Conservation (phyloP, 2,888 invertebrate species). For the Drosophila basisetae region DNA sequence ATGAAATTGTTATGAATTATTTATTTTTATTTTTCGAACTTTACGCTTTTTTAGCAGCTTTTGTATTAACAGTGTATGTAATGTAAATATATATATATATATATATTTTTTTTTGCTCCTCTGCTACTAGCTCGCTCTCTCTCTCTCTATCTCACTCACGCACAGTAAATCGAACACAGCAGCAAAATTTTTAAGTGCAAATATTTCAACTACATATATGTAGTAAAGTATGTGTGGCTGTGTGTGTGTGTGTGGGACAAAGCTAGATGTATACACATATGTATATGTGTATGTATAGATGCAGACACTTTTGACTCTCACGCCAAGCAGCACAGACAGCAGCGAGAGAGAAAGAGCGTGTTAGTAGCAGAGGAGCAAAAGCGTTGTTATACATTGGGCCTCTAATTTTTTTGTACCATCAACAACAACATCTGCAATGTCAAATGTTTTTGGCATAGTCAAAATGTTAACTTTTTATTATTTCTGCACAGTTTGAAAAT, state of each 20-base stretch:
- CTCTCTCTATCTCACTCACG: neutral
- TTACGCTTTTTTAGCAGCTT: neutral
- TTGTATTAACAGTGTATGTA: neutral
- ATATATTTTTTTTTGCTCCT: no score
- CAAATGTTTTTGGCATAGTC: neutral
- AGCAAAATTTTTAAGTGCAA: neutral
- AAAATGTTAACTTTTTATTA: neutral
- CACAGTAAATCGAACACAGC: neutral
- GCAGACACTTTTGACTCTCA: constrained; percentile 23
- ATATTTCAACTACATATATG: constrained; percentile 1
- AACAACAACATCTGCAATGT: neutral
- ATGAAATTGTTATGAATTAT: neutral
- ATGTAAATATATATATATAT: neutral
- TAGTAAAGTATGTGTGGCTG: neutral
- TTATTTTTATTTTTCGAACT: neutral
- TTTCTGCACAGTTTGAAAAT: neutral
- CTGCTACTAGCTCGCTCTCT: neutral
- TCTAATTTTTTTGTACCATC: neutral
- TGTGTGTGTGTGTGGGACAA: neutral
- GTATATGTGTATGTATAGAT: neutral
- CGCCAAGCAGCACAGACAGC: neutral
- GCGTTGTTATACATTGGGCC: constrained; percentile 3
- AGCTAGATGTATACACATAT: neutral
- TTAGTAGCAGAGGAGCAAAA: neutral
- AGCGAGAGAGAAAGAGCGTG: neutral